Conservation (phyloP, 2,797 vertebrate genomes). For the Bufotes viridis region DNA sequence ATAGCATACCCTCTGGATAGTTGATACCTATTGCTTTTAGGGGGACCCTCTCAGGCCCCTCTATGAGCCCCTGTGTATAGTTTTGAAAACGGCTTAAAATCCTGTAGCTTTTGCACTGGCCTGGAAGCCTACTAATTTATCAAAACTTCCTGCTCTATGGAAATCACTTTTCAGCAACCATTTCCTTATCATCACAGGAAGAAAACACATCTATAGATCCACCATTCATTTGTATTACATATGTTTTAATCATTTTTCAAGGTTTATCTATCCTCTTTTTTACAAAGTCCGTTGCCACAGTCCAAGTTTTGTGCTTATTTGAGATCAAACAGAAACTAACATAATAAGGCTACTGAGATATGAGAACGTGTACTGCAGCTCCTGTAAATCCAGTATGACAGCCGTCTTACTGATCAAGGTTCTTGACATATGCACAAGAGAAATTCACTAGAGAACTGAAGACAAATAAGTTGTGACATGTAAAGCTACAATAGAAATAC, state of each 20-base stretch:
- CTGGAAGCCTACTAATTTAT: too few relatives aligned
- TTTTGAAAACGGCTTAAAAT: too few relatives aligned
- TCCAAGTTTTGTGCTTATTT: not conserved
- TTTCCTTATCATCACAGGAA: too few relatives aligned
- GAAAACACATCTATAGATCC: too few relatives aligned
- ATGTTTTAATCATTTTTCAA: not conserved
- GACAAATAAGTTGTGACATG: not conserved
- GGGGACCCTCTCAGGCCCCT: too few relatives aligned
- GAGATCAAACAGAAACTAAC: not conserved
- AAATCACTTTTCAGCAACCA: too few relatives aligned
- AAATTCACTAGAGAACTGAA: not conserved
- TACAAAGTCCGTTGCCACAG: not conserved
- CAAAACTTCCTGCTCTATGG: too few relatives aligned
- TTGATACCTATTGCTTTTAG: too few relatives aligned
- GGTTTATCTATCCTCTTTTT: not conserved
- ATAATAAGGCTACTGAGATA: not conserved
- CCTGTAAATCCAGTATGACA: conserved; percentile 14
- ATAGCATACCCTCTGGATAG: too few relatives aligned
- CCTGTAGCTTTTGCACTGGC: too few relatives aligned
- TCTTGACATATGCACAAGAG: not conserved
- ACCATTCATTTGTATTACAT: too few relatives aligned
- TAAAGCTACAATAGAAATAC: conserved; percentile 14
- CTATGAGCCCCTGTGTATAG: too few relatives aligned
- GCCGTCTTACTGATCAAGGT: conserved; percentile 6
- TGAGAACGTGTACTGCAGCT: not conserved